Evolutionary conservation across 2,797 vertebrate genomes (phyloP).

Genomic region (Thripadectes ignobilis): DNA sequence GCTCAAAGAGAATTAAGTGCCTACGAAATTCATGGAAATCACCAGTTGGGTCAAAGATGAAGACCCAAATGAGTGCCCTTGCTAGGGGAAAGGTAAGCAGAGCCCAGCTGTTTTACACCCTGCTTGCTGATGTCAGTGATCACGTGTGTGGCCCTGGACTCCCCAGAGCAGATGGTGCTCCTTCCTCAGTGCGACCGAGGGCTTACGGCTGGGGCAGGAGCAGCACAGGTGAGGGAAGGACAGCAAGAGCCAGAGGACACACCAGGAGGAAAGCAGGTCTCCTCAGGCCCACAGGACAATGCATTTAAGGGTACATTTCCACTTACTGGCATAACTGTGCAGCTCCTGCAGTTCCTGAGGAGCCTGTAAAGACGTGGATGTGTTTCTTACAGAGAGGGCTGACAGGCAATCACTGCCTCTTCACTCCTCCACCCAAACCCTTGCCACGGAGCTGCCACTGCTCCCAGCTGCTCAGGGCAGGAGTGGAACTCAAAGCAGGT

Average conservation of each 20-base stretch:
- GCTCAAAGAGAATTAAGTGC: slow-evolving; percentile 30
- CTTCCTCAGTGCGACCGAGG: neutral
- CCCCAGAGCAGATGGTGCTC: neutral
- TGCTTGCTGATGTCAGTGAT: slow-evolving; percentile 37
- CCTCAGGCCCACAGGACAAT: neutral
- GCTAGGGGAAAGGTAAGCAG: neutral
- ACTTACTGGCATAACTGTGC: fast-evolving
- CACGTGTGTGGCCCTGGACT: neutral
- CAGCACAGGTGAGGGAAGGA: fast-evolving
- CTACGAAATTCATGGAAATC: slow-evolving; percentile 8
- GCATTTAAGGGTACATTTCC: neutral
- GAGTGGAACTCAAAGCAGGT: neutral
- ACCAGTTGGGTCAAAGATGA: neutral
- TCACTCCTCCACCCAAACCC: fast-evolving
- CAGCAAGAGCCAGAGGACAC: neutral
- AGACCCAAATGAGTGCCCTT: neutral
- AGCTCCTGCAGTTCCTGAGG: neutral
- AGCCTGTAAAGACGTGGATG: neutral
- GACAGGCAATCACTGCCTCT: neutral
- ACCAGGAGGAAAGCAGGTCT: neutral
- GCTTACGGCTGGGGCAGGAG: neutral
- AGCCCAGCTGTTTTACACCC: fast-evolving
- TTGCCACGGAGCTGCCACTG: fast-evolving
- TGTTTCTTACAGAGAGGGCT: neutral
- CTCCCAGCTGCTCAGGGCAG: neutral